Conservation (phyloP, 1,140 invertebrate genomes). For the Drosophila tropicalis region DNA sequence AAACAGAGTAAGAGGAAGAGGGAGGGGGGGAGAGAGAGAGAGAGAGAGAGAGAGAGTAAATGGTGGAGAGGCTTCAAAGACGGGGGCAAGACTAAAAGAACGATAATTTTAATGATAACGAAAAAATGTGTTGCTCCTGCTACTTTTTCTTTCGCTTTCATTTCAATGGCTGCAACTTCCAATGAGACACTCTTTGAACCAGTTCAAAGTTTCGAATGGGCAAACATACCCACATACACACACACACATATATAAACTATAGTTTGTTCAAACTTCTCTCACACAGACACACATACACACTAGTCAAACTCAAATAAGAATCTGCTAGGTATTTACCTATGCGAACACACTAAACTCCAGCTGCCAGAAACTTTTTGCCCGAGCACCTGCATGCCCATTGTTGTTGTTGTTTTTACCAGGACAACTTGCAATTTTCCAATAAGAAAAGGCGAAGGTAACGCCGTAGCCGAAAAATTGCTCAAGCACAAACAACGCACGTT, state of each 20-base stretch:
- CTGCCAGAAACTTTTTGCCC: slow-evolving; percentile 62
- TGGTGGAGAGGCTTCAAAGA: not conserved
- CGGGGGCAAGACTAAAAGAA: not conserved
- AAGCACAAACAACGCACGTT: slow-evolving; percentile 80
- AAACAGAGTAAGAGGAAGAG: not conserved
- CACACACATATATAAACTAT: slow-evolving; percentile 18
- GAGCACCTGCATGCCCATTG: slow-evolving; percentile 55
- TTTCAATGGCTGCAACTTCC: slow-evolving; percentile 17
- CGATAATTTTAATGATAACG: slow-evolving; percentile 24
- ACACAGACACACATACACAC: slow-evolving; percentile 31
- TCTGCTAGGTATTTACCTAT: slow-evolving; percentile 76
- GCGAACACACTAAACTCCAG: slow-evolving; percentile 61
- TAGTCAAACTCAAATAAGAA: slow-evolving; percentile 67
- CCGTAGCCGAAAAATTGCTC: slow-evolving; percentile 78
- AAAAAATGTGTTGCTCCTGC: not conserved
- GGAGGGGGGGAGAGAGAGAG: not conserved
- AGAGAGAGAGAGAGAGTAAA: not conserved
- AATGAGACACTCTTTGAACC: slow-evolving; percentile 32
- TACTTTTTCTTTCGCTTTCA: slow-evolving; percentile 17
- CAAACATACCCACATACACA: not conserved
- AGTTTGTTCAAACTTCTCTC: slow-evolving; percentile 50
- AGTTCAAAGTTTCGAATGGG: slow-evolving; percentile 13
- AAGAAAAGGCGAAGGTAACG: slow-evolving; percentile 71
- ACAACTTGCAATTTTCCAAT: slow-evolving; percentile 80
- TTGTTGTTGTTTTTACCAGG: slow-evolving; percentile 29